Conservation (phyloP, 30 jellyfish, hydroid and myxozoan genomes). For the Calvadosia cruxmelitensis region DNA sequence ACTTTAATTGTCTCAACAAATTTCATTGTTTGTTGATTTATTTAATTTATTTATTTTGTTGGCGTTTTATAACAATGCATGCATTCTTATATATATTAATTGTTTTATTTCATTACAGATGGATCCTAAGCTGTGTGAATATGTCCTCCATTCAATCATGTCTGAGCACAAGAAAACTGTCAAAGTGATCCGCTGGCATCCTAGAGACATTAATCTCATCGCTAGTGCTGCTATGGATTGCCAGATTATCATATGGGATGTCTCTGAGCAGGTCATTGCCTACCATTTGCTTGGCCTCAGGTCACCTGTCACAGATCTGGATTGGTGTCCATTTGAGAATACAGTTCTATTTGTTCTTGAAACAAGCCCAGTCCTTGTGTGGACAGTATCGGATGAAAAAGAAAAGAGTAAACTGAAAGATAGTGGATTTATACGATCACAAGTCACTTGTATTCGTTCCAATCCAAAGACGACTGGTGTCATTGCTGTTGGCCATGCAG, state of each 20-base stretch:
- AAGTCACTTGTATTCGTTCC: slow-evolving; percentile 41
- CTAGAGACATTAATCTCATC: slow-evolving; percentile 22
- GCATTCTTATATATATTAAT: too few species aligned
- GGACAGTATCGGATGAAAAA: slow-evolving; percentile 21
- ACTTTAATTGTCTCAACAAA: too few species aligned
- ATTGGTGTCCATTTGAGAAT: slow-evolving; percentile 58
- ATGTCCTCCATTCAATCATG: slow-evolving; percentile 50
- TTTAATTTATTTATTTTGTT: too few species aligned
- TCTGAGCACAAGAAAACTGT: slow-evolving; percentile 70
- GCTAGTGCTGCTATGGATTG: slow-evolving; percentile 62
- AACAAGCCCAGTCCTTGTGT: slow-evolving; percentile 36
- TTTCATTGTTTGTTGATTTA: too few species aligned
- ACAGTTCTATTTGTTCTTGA: slow-evolving; percentile 26
- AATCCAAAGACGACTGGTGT: slow-evolving; percentile 27
- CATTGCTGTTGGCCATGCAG: slow-evolving; percentile 55
- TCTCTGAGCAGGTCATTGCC: slow-evolving; percentile 34
- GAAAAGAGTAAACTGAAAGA: slow-evolving; percentile 28
- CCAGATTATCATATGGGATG: slow-evolving; percentile 52
- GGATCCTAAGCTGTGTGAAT: slow-evolving; percentile 22
- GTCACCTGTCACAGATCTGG: slow-evolving; percentile 29
- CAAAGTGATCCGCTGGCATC: slow-evolving; percentile 51
- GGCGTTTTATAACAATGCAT: too few species aligned
- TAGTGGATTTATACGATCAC: slow-evolving; percentile 18
- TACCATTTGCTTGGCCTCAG: slow-evolving; percentile 18
- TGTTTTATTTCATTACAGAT: slow-evolving; percentile 14